Evolutionary conservation across 2,113 vertebrate genomes (phyloP).

Genomic region (Oncorhynchus gorbuscha): DNA sequence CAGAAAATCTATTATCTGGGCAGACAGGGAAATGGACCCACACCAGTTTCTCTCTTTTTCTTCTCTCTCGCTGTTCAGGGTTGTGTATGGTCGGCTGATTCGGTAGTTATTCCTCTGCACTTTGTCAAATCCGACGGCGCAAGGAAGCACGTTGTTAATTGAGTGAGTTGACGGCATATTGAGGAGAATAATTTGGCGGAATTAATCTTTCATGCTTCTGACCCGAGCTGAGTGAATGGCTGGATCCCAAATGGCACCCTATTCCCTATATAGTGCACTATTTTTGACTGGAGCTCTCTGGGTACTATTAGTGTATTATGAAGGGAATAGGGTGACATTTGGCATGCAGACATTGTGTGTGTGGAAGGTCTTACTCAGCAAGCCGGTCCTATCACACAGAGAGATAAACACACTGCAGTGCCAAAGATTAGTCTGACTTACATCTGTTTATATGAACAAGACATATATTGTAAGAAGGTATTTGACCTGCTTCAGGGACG

Average conservation of each 20-base stretch:
- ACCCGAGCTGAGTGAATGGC: background rate
- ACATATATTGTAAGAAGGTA: no score
- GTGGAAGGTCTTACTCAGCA: background rate
- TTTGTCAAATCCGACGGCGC: conserved; percentile 43
- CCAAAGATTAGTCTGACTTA: no score
- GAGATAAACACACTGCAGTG: background rate
- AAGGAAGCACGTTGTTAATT: conserved; percentile 11
- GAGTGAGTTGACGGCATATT: conserved; percentile 36
- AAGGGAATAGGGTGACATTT: no score
- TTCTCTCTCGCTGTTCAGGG: conserved; percentile 28
- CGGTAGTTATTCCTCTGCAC: conserved; percentile 47
- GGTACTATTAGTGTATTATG: no score
- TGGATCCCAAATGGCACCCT: no score
- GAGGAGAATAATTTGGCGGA: conserved; percentile 47
- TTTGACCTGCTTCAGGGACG: no score
- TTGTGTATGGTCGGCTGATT: conserved; percentile 32
- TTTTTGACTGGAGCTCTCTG: no score
- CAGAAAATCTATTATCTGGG: conserved; percentile 43
- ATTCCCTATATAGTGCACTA: no score
- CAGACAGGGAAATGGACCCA: conserved; percentile 49
- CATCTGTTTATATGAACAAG: no score
- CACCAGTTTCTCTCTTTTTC: conserved; percentile 25
- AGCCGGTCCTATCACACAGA: background rate
- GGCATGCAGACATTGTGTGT: no score
- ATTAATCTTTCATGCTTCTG: conserved; percentile 19